Conservation (phyloP, 2,888 invertebrate species). For the Brachylomia viminalis region DNA sequence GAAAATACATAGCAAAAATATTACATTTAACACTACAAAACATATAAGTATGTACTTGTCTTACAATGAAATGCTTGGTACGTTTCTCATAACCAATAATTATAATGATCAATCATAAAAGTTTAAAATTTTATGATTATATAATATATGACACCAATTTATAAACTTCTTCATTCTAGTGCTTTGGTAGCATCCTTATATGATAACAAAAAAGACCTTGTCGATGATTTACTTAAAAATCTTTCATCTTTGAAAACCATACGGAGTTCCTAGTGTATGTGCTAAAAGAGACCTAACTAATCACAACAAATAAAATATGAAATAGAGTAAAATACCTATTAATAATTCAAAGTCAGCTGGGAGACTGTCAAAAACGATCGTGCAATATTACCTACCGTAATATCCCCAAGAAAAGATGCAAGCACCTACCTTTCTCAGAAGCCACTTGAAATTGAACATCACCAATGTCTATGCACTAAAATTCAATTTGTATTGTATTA, state of each 20-base stretch:
- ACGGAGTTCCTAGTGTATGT: background rate
- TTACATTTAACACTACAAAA: too few species aligned
- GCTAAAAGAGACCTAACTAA: background rate
- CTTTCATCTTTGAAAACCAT: background rate
- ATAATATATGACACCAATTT: background rate
- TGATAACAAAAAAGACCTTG: background rate
- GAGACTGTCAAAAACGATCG: background rate
- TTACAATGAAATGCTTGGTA: background rate
- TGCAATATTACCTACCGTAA: background rate
- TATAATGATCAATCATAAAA: background rate
- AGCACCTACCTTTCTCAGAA: conserved; percentile 24
- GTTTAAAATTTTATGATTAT: too few species aligned
- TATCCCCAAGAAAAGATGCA: background rate
- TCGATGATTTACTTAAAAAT: background rate
- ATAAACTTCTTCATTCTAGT: background rate
- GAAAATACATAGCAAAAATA: too few species aligned
- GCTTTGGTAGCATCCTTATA: background rate
- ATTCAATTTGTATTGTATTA: background rate
- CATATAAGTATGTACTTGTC: background rate
- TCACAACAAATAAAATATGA: background rate
- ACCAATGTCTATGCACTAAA: background rate
- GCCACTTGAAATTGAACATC: conserved; percentile 37
- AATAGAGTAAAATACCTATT: background rate
- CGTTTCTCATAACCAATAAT: background rate
- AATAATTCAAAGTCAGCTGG: background rate